Evolutionary conservation across 2,888 invertebrate genomes (phyloP), one percentile per base, ranked within the genome.

Genomic region (Euproctis similis): DNA sequence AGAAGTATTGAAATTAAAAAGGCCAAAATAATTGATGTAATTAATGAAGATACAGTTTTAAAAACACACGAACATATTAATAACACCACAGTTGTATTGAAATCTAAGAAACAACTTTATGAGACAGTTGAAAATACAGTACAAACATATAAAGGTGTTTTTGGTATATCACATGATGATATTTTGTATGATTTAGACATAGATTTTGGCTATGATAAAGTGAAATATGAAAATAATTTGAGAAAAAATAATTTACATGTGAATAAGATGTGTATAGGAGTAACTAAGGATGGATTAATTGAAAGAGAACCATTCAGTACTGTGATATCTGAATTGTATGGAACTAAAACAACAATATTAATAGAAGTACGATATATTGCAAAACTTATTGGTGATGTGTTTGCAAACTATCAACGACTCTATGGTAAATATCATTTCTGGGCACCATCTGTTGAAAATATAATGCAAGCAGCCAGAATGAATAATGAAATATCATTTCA

Each of bases 351-450:
- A 1, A 58, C 60, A 14, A 24, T 75, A 1, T 13, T 73, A 1
- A 21, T 76, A 1, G 58, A 69, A 52, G 29, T 78, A 2, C 39
- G 48, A 1, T 73, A 68, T 13, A 27, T 42, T 12, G 66, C 76
- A 0, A 34, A 40, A 12, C 36, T 81, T 2, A 33, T 49, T 9
- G 80, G 80, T 0, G 58, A 48, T 30, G 22, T 73, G 0, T 49
- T 78, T 11, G 59, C 59, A 1, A 72, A 75, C 37, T 80, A 65
- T 25, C 64, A 56, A 0, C 39, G 43, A 2, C 7, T 55, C 7
- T 75, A 73, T 12, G 80, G 80, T 0, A 68, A 65, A 38, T 67
- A 80, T 34, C 73, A 78, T 35, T 75, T 73, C 32, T 81, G 60
- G 42, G 62, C 77, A 0, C 77, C 78, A 1, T 36, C 58, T 1